Conservation (phyloP, 1,140 invertebrate species). For the Galleria mellonella region DNA sequence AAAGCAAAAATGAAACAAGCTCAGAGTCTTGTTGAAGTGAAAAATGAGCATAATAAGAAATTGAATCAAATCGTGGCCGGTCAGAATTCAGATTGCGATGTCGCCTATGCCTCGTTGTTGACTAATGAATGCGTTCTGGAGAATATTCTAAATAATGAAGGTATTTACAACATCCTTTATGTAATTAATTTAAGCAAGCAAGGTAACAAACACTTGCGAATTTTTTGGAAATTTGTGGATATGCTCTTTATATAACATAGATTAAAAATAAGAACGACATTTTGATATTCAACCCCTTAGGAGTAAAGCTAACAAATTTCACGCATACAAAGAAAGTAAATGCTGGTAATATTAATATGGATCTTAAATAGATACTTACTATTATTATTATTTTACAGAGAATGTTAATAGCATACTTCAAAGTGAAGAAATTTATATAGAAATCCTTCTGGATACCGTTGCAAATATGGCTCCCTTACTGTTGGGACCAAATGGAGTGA, state of each 20-base stretch:
- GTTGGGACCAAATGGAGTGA: constrained; percentile 57
- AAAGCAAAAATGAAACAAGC: constrained; percentile 63
- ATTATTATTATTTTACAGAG: constrained; percentile 32
- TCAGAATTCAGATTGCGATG: constrained; percentile 59
- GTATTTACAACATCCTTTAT: no score
- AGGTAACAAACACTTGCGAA: no score
- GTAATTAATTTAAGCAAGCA: no score
- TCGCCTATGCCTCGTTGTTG: constrained; percentile 61
- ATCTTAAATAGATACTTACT: not conserved
- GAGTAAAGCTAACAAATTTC: no score
- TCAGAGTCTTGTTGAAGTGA: constrained; percentile 49
- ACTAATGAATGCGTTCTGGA: constrained; percentile 49
- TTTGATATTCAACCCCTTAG: no score
- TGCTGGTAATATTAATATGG: no score
- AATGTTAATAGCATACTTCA: constrained; percentile 64
- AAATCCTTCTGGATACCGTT: constrained; percentile 65
- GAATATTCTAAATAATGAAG: constrained; percentile 47
- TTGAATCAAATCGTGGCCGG: constrained; percentile 34
- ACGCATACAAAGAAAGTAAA: no score
- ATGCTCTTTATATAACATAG: no score
- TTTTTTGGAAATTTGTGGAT: no score
- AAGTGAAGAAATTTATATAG: constrained; percentile 71
- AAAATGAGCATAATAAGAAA: constrained; percentile 48
- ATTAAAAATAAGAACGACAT: no score
- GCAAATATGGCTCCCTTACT: constrained; percentile 55